Conservation (phyloP, 37 sponge, comb jelly and placozoan species). For the Spongilla lacustris region DNA sequence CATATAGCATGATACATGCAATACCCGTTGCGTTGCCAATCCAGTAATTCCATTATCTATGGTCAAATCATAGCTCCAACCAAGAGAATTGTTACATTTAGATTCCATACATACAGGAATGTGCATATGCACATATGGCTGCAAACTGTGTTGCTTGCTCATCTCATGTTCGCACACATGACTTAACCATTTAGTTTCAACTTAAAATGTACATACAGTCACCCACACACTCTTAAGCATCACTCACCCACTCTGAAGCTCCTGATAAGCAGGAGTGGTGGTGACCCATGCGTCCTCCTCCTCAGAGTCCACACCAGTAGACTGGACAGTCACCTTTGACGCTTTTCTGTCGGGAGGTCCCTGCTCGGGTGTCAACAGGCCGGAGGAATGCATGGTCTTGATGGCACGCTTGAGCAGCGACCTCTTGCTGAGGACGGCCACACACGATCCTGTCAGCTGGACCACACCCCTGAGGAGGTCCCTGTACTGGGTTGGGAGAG, state of each 20-base stretch:
- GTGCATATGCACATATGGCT: too few species aligned
- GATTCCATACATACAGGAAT: too few species aligned
- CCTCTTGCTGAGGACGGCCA: slow-evolving; percentile 34
- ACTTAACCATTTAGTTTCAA: too few species aligned
- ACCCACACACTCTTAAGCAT: neutral
- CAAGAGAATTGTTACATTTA: too few species aligned
- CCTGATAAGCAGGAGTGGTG: slow-evolving; percentile 34
- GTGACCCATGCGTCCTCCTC: slow-evolving; percentile 48
- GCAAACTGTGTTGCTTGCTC: too few species aligned
- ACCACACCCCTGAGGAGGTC: slow-evolving; percentile 9
- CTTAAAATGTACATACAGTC: too few species aligned
- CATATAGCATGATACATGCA: too few species aligned
- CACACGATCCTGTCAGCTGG: slow-evolving; percentile 5
- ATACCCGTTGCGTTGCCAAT: too few species aligned
- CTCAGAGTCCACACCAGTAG: neutral
- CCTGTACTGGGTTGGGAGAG: slow-evolving; percentile 44
- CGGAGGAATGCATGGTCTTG: slow-evolving; percentile 62
- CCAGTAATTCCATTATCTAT: too few species aligned
- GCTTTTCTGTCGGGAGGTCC: neutral
- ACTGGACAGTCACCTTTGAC: slow-evolving; percentile 2
- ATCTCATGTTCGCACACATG: too few species aligned
- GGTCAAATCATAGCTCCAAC: too few species aligned
- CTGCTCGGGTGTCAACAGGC: slow-evolving; percentile 24
- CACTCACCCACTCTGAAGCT: slow-evolving; percentile 50
- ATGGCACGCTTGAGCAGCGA: slow-evolving; percentile 33